Evolutionary conservation across 2,888 invertebrate genomes (phyloP), one percentile per base, ranked within the genome.

Genomic region (Odontocerum albicorne): DNA sequence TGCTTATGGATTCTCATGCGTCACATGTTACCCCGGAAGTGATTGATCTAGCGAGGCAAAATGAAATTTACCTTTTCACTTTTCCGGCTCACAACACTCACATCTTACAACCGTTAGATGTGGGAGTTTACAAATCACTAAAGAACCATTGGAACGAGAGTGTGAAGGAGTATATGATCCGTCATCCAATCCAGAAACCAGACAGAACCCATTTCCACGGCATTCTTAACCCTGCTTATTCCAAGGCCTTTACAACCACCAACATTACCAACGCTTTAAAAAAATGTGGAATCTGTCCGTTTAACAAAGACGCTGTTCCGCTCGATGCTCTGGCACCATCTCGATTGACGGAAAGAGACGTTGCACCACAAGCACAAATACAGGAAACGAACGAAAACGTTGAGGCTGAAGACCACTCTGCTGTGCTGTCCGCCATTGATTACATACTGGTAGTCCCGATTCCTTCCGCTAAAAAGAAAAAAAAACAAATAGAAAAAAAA

Each of bases 1-100:
- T 61, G 12, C 40, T 55, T 4, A 55, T 57, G 49, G 54, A 57
- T 49, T 56, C 49, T 20, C 54, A 57, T 54, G 42, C 40, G 15
- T 27, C 49, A 21, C 49, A 57, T 32, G 19, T 57, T n/a, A 33
- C 36, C 15, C 36, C 53, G 19, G 22, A 54, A 12, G 35, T 54
- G 3, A 21, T 56, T 35, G 16, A 36, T 15, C 33, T 56, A 19
- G 52, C 52, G 13, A 54, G 19, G 42, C n/a, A 54, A 19, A 35
- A 44, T 36, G 22, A 44, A n/a, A 43, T 56, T n/a, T 36, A 40
- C 12, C 32, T 56, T 16, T 44, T 56, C 15, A 57, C 57, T 2
- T 46, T 57, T 13, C 57, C 47, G 13, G 22, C 57, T 36, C 57
- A 53, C 33, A 39, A 20, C 17, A 54, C 20, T 16, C 57, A 46